Evolutionary conservation across 2,797 vertebrate species (phyloP), one percentile per base, ranked within the genome.

Genomic region (Bradypodion ventrale): DNA sequence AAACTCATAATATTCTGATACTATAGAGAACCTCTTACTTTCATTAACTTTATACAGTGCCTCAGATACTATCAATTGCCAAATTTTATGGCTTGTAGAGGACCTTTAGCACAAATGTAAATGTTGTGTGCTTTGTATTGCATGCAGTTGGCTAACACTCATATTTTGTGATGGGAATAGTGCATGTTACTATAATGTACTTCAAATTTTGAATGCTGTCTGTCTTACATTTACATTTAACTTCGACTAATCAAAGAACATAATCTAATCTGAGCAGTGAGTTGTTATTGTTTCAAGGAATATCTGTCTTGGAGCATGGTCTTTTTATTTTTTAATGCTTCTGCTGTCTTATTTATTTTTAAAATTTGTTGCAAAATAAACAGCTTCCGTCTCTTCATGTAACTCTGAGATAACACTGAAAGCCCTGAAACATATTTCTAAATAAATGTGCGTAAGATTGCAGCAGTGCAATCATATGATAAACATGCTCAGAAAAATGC

Each of bases 91-190:
- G 90, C 87, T 94, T 90, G 92, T 92, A 91, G 95, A 96, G 96
- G 96, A 97, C 95, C 95, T 94, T 92, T 95, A 95, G 94, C 96
- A 96, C 95, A 93, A 85, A 93, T 44, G 85, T 94, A 94, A 87
- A 92, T 94, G 89, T 94, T 89, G 92, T 91, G 89, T 86, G 87
- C 65, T 92, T 94, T 95, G 87, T 92, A 91, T 94, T 94, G 97
- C 97, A 98, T 97, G 97, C 90, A 40, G 78, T 93, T 93, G 85
- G 90, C 86, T 86, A 83, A 66, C 92, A 92, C 88, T 91, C 10
- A 35, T 93, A 83, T 92, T 82, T 80, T 92, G 85, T 89, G 85
- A 32, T 85, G 40, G 93, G 83, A 84, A 66, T 62, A 92, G 66
- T 96, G 97, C 97, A 97, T 96, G 95, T 90, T 87, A 80, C 91